A percentile compares a stretch with the other conserved stretches of the same genome.
These are phyloP conservation scores for Pyrgilauda ruficollis DNA, from an alignment of 2,113 vertebrate species.

Conservation along the genomic window DNA sequence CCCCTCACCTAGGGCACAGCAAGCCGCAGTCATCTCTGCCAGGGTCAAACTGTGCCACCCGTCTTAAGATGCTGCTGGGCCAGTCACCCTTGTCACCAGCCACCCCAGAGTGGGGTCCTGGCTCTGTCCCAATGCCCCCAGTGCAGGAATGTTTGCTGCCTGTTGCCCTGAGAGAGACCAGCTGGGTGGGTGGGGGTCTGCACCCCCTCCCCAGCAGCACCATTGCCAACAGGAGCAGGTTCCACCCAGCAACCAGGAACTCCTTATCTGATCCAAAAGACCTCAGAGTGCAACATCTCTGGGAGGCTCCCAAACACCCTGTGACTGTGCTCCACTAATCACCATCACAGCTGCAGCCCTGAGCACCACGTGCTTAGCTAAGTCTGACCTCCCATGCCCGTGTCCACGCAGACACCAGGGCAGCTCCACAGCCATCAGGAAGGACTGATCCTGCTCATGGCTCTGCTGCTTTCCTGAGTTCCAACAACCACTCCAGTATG, in stretches of 20 bases:
- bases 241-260: not conserved
- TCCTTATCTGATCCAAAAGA: not conserved
- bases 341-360: not conserved
- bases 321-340: fast-evolving
- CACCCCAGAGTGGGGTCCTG: not conserved
- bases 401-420: fast-evolving
- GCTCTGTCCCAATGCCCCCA: fast-evolving
- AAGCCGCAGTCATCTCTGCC: not conserved
- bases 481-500: fast-evolving
- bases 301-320: not conserved
- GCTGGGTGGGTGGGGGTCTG: not conserved
- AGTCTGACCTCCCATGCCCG: not conserved
- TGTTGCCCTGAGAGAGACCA: not conserved
- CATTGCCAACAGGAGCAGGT: not conserved
- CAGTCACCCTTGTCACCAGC: fast-evolving
- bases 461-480: not conserved
- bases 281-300: fast-evolving
- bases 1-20: not conserved
- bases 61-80: not conserved
- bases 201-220: not conserved
- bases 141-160: not conserved
- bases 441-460: not conserved
- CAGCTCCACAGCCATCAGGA: fast-evolving
- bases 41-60: fast-evolving
- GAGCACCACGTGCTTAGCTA: not conserved